A percentile compares a stretch with the other conserved stretches of the same genome.
These are phyloP conservation scores for Protophormia terraenovae DNA, from an alignment of 2,888 invertebrate genomes.

Conservation along the genomic window DNA sequence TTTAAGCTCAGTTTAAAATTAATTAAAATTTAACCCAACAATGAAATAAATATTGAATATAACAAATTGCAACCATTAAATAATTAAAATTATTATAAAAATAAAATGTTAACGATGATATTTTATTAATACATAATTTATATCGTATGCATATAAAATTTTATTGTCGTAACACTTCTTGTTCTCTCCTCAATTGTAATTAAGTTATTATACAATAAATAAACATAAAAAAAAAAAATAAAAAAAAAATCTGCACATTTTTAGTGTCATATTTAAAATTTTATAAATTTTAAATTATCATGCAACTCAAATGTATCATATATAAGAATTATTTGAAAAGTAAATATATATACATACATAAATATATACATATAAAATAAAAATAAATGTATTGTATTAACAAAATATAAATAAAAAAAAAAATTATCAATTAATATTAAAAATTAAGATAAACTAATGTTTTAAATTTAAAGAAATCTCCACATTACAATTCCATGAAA, in stretches of 20 bases:
- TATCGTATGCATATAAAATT: not conserved
- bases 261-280: conserved; percentile 65
- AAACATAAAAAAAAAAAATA: conserved; percentile 1
- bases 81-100: not conserved
- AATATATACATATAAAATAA: not conserved
- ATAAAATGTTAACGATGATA: conserved; percentile 37
- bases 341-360: conserved; percentile 28
- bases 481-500: too few species aligned
- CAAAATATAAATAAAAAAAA: not conserved
- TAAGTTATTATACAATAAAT: conserved; percentile 22
- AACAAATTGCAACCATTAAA: conserved; percentile 24
- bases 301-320: conserved; percentile 54
- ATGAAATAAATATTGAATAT: conserved; percentile 15
- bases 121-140: not conserved
- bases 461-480: too few species aligned
- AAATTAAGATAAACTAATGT: not conserved
- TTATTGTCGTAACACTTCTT: conserved; percentile 21
- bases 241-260: conserved; percentile 49
- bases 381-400: conserved; percentile 24
- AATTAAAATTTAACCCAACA: not conserved
- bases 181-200: conserved; percentile 33
- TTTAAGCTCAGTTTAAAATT: conserved; percentile 46
- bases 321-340: conserved; percentile 27
- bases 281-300: conserved; percentile 63
- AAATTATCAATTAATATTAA: not conserved